Evolutionary conservation across 2,113 vertebrate species (phyloP).

Genomic region (Haliaeetus leucogaster): DNA sequence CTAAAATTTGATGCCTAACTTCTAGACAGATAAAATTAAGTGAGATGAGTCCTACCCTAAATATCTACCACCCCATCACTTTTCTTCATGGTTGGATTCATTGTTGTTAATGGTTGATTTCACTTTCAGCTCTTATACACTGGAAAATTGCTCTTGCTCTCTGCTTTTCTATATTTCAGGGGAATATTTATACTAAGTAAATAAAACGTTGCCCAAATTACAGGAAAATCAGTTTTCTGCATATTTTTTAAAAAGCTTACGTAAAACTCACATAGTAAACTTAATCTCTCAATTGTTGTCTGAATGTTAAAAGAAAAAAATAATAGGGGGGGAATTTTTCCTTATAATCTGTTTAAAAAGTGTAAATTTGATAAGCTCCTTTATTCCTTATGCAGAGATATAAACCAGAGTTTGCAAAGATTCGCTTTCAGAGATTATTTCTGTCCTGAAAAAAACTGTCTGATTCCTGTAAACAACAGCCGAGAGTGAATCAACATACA

Average conservation of each 20-base stretch:
- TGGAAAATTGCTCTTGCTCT: not conserved
- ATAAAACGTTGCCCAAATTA: not conserved
- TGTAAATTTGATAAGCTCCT: not conserved
- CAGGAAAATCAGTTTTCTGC: not conserved
- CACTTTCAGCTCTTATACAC: conserved; percentile 2
- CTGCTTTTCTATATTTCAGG: not conserved
- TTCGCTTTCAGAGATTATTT: not conserved
- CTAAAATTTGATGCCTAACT: not conserved
- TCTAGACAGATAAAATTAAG: conserved; percentile 21
- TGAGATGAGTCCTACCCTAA: conserved; percentile 1
- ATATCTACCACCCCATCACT: not conserved
- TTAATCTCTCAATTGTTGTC: not conserved
- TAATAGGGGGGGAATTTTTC: fast-evolving
- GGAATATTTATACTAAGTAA: not conserved
- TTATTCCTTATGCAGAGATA: not conserved
- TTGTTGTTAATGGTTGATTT: conserved; percentile 36
- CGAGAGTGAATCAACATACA: conserved; percentile 27
- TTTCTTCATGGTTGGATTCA: conserved; percentile 16
- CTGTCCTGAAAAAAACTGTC: not conserved
- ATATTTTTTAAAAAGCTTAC: not conserved
- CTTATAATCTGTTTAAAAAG: not conserved
- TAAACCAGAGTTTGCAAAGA: not conserved
- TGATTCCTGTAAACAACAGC: conserved; percentile 4
- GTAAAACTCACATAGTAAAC: not conserved
- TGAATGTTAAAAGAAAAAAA: not conserved